Conservation (phyloP, 1,140 invertebrate species). For the Patella vulgata region DNA sequence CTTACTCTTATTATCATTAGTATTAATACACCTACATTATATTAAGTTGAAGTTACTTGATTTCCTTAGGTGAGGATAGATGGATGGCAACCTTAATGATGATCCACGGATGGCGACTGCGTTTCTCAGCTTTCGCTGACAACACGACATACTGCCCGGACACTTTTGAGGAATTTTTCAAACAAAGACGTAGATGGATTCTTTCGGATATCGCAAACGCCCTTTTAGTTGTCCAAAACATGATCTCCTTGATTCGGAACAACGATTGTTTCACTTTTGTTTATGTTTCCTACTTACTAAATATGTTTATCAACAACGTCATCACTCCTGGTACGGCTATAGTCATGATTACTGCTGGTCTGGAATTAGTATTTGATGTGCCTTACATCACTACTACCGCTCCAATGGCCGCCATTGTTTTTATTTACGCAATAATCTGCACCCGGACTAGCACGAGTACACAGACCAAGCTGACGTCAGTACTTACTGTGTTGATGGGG, state of each 20-base stretch:
- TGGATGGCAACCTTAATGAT: slow-evolving; percentile 50
- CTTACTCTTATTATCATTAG: too few species aligned
- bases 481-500: slow-evolving; percentile 38
- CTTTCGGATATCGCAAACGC: slow-evolving; percentile 75
- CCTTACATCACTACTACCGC: slow-evolving; percentile 36
- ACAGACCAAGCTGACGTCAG: slow-evolving; percentile 28
- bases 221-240: slow-evolving; percentile 71
- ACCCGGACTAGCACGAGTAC: slow-evolving; percentile 20
- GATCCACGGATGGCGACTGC: slow-evolving; percentile 43
- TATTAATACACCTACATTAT: too few species aligned
- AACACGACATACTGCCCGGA: slow-evolving; percentile 47
- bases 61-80: slow-evolving; percentile 44
- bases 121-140: slow-evolving; percentile 41
- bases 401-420: slow-evolving; percentile 28
- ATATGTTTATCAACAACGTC: slow-evolving; percentile 54
- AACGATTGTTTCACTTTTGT: slow-evolving; percentile 72
- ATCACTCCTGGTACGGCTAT: slow-evolving; percentile 40
- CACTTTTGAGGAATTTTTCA: slow-evolving; percentile 45
- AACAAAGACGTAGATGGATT: slow-evolving; percentile 68
- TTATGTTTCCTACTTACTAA: slow-evolving; percentile 65
- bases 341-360: slow-evolving; percentile 42
- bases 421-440: slow-evolving; percentile 33
- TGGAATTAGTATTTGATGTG: slow-evolving; percentile 38
- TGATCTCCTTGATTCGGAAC: slow-evolving; percentile 67
- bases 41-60: too few species aligned